Base-by-base conservation (phyloP, 2,797 vertebrate genomes). In the Menidia menidia region DNA sequence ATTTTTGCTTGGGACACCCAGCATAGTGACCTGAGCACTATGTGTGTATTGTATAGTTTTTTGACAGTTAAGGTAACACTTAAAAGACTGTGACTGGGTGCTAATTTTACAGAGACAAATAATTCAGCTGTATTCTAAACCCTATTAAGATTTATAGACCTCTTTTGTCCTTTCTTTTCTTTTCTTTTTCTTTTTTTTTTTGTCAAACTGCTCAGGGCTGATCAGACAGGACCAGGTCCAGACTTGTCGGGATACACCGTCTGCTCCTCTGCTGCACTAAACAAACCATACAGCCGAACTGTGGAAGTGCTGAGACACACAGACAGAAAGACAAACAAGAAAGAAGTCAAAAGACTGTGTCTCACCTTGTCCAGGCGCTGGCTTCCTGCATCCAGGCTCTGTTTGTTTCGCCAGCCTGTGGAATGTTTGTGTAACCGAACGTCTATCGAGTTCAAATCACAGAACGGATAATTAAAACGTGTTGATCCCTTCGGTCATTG, bases 401-500 rank as follows among this genome's bases (percentile, higher is more conserved):
- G 81, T 91, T 89, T 88, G 84, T 83, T 85, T 79, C 75, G n/a
- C 74, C 83, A 16, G 68, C 83, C 69, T 82, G 80, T 69, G 77
- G 65, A 85, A 85, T 89, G 89, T 91, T 91, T 91, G 88, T 89
- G 86, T 81, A 89, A 87, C 80, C 77, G 85, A 53, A 84, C 79
- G 73, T 81, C 82, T 88, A 91, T 88, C 83, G 76, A 87, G 87
- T 92, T 87, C 83, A 87, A 90, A 90, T 87, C 89, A 83, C 75
- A 68, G 75, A 70, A 14, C 73, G 86, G 82, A 88, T 92, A 89
- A 92, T 93, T 92, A 90, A 90, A 92, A 89, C 87, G 86, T 85
- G 89, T 91, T 90, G 90, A 91, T 92, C 88, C 90, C 90, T 79
- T 90, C 89, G 91, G 91, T 91, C 87, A 89, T 71, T 83, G 82